Evolutionary conservation across 1,140 invertebrate species (phyloP).

Genomic region (Pinna nobilis): DNA sequence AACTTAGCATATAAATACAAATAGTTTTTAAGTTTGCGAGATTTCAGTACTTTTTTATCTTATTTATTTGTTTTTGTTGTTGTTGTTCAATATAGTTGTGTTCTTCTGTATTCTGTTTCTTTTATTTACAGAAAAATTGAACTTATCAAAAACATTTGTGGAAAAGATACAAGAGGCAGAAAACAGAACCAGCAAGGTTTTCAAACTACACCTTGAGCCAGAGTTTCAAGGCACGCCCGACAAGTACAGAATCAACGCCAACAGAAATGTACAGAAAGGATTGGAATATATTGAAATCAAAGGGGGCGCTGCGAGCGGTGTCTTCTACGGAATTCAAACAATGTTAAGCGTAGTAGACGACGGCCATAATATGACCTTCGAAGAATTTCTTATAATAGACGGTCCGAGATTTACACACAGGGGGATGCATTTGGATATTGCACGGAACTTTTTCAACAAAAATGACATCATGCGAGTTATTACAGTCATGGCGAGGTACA

Average conservation of each 20-base stretch:
- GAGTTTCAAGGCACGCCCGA: not conserved
- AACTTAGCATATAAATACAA: no score
- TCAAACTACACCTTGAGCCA: no score
- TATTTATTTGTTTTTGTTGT: no score
- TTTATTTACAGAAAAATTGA: not conserved
- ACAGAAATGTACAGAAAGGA: not conserved
- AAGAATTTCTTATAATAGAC: constrained; percentile 40
- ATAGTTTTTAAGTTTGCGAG: no score
- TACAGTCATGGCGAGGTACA: constrained; percentile 58
- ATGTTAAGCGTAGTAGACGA: constrained; percentile 44
- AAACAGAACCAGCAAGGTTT: no score
- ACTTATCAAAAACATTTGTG: no score
- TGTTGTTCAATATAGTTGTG: not conserved
- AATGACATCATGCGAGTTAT: constrained; percentile 49
- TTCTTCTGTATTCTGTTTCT: not conserved
- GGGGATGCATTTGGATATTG: constrained; percentile 58
- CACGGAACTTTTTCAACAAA: constrained; percentile 51
- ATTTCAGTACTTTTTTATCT: no score
- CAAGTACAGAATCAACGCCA: constrained; percentile 4
- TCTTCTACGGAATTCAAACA: constrained; percentile 59
- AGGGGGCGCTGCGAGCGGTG: constrained; percentile 21
- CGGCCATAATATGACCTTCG: constrained; percentile 3
- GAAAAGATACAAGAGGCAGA: no score
- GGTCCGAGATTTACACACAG: constrained; percentile 50
- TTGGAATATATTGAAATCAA: constrained; percentile 32